Evolutionary conservation across 92 coral and sea anemone species (phyloP).

Genomic region (Paragorgia papillata): DNA sequence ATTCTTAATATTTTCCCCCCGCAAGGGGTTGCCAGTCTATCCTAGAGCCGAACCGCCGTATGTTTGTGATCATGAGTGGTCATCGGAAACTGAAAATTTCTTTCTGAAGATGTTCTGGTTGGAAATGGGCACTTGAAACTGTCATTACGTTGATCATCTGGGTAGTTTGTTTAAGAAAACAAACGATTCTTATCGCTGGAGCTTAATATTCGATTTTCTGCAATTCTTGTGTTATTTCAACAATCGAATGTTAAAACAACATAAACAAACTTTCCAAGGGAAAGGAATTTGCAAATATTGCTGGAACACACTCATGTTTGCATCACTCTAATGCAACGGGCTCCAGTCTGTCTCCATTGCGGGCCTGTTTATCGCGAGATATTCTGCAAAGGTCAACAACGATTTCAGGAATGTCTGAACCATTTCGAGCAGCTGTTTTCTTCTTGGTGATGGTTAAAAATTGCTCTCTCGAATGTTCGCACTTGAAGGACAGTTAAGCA

Average conservation of each 20-base stretch:
- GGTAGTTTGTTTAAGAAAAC: conserved; percentile 19
- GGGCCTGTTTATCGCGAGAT: conserved; percentile 49
- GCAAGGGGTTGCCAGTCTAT: not conserved
- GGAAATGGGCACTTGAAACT: not conserved
- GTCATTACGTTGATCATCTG: conserved; percentile 24
- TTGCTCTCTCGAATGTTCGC: not conserved
- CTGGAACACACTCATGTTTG: not conserved
- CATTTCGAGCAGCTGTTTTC: conserved; percentile 18
- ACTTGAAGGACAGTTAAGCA: not conserved
- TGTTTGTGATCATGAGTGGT: too few relatives aligned
- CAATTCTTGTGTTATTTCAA: conserved; percentile 14
- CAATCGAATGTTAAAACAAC: conserved; percentile 17
- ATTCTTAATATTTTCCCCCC: not conserved
- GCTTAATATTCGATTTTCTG: not conserved
- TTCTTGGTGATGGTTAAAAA: conserved; percentile 7
- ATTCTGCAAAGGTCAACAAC: conserved; percentile 42
- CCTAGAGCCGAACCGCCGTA: not conserved
- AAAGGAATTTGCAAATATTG: conserved; percentile 11
- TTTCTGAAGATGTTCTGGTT: not conserved
- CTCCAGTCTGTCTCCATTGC: conserved; percentile 40
- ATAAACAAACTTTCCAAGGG: conserved; percentile 8
- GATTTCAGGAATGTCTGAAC: conserved; percentile 35
- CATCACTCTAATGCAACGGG: conserved; percentile 23
- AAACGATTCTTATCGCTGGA: conserved; percentile 20
- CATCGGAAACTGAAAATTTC: not conserved